A percentile compares a stretch with the other conserved stretches of the same genome.
phyloP scores from a whole-genome alignment of 2,113 vertebrate genomes.

The Pelusios castaneus region DNA sequence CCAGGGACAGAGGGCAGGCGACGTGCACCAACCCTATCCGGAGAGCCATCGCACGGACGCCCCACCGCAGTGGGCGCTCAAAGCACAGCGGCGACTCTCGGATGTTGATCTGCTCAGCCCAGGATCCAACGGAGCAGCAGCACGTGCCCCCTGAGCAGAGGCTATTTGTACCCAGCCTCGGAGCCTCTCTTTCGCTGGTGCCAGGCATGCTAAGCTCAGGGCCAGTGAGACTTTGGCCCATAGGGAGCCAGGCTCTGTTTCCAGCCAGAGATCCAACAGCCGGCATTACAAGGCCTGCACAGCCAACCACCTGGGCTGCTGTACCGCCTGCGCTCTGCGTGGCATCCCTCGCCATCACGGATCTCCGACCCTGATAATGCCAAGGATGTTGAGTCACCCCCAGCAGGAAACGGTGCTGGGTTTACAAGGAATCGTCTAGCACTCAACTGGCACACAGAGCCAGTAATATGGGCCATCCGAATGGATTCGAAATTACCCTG shows the following conservation, averaged over 20 bases:
- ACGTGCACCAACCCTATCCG: neutral
- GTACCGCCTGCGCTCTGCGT: neutral
- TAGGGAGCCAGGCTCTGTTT: neutral
- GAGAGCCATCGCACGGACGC: neutral
- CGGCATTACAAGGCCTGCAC: neutral
- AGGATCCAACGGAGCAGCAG: neutral
- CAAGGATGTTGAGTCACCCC: neutral
- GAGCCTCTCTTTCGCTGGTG: neutral
- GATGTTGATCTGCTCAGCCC: too few species aligned
- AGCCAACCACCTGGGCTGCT: neutral
- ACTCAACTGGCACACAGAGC: neutral
- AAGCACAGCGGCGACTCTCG: too few species aligned
- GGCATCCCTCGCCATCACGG: neutral
- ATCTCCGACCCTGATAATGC: too few species aligned
- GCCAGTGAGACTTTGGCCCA: neutral
- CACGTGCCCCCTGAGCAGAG: neutral
- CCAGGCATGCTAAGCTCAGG: neutral
- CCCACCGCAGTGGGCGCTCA: too few species aligned
- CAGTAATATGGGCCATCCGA: neutral
- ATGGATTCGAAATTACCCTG: neutral
- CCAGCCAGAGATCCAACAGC: neutral
- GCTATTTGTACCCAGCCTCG: neutral
- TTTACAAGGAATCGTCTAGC: neutral
- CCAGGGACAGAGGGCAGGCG: too few species aligned
- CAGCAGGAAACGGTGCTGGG: neutral